Base-by-base conservation (phyloP, 2,888 invertebrate species). In the Lamellibrachia columna region DNA sequence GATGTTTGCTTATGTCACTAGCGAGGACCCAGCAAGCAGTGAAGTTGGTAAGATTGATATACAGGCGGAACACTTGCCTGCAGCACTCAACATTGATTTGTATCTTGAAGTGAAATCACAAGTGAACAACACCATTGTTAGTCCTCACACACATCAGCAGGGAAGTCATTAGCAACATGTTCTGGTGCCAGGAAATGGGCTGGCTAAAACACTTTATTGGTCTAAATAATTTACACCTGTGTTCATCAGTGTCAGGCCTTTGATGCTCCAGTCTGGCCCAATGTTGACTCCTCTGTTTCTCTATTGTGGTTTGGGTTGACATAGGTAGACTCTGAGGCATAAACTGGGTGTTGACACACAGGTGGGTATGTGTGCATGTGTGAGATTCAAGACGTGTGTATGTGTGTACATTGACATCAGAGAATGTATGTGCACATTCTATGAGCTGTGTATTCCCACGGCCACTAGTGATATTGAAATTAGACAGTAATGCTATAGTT, bases 81-180 rank as follows among this genome's bases (percentile, higher is more conserved):
- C n/a, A 75, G 75, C 75, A 75, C 75, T 75, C 22, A 75, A 75
- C 75, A 75, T 75, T 75, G 75, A 75, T 75, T 75, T 75, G 15
- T 6, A 75, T 75, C 22, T 75, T 22, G 22, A 11, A 15, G 75
- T 75, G 75, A 75, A 75, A 75, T 75, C 75, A 75, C 15, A 75
- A 75, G 75, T 11, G 75, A 75, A 75, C 22, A 75, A 75, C 75
- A 75, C 75, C 22, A 75, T 75, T 75, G 75, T 75, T 75, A 22
- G 40, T 40, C 75, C 22, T 15, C 75, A 22, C 75, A 22, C 75
- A 75, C 75, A 75, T 11, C 22, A n/a, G 75, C 75, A 11, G n/a
- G 75, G 6, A 75, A 75, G 75, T 75, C 75, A 75, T 75, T 75
- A 75, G 75, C 75, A 75, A 75, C 75, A 75, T 15, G n/a, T 22